Conservation (phyloP, 2,888 invertebrate species). For the Deladenus siricidicola region DNA sequence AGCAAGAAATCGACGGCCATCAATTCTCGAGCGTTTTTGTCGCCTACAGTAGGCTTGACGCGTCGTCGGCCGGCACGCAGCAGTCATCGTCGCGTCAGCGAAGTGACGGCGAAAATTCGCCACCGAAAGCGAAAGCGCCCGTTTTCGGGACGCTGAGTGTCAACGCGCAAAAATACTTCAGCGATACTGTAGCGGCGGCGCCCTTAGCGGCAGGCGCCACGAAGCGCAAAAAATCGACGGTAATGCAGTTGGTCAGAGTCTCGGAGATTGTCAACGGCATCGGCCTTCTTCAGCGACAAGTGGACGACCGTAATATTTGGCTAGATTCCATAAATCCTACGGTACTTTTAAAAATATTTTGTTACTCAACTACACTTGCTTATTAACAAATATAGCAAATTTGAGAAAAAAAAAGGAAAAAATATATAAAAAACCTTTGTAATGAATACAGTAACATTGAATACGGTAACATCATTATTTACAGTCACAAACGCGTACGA, state of each 20-base stretch:
- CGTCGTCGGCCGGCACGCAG: not conserved
- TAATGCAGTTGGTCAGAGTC: not conserved
- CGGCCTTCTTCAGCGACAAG: not conserved
- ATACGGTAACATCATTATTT: not conserved
- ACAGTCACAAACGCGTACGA: slow-evolving; percentile 4
- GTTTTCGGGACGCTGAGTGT: not conserved
- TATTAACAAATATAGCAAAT: not conserved
- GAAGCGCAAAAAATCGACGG: not conserved
- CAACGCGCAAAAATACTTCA: not conserved
- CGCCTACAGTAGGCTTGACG: not conserved
- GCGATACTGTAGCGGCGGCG: too few species aligned
- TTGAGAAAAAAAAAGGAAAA: too few species aligned
- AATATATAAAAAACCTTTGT: too few species aligned
- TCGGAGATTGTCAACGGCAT: not conserved
- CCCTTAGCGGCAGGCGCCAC: not conserved
- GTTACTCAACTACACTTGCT: not conserved
- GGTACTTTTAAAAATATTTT: not conserved
- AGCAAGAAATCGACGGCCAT: slow-evolving; percentile 1
- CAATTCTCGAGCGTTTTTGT: slow-evolving; percentile 3
- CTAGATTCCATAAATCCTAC: not conserved
- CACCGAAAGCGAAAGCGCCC: not conserved
- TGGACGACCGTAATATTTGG: not conserved
- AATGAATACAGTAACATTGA: not conserved
- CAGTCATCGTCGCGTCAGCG: not conserved
- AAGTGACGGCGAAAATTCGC: not conserved